Percentiles rank a stretch among this genome's conserved stretches.
These are phyloP conservation scores for human (Homo sapiens) DNA, from an alignment of 2,113 vertebrate genomes.

Conservation along the genomic window DNA sequence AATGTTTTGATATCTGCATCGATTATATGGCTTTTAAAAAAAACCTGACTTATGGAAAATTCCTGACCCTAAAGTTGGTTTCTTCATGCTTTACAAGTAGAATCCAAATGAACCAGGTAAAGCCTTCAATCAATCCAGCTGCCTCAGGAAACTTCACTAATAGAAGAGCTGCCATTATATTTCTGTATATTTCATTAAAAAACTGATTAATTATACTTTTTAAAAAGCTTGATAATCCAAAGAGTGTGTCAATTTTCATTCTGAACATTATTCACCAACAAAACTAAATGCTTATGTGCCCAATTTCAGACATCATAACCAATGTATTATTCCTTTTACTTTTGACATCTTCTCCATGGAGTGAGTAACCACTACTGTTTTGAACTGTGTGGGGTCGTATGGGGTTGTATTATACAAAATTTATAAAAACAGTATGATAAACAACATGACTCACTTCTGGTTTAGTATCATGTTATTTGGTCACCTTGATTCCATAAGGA, in stretches of 20 bases:
- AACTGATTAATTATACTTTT: not conserved
- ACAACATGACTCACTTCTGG: slow-evolving; percentile 23
- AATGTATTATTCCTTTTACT: not conserved
- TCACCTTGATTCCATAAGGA: not conserved
- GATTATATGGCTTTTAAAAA: not conserved
- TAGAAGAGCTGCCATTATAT: not conserved
- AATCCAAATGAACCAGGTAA: not conserved
- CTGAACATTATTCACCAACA: slow-evolving; percentile 24
- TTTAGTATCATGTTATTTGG: not conserved
- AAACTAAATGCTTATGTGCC: not conserved
- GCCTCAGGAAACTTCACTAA: not conserved
- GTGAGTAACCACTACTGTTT: slow-evolving; percentile 31
- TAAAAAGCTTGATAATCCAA: not conserved
- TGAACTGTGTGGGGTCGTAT: not conserved
- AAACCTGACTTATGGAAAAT: not conserved
- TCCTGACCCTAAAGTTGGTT: not conserved
- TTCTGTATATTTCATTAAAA: not conserved
- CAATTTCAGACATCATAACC: not conserved
- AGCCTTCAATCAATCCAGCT: not conserved
- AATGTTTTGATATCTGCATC: not conserved
- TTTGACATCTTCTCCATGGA: not conserved
- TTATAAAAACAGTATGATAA: slow-evolving; percentile 38
- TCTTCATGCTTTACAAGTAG: not conserved
- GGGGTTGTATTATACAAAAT: not conserved
- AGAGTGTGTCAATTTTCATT: not conserved